Conservation (phyloP, 2,797 vertebrate genomes). For the Vireo griseus region DNA sequence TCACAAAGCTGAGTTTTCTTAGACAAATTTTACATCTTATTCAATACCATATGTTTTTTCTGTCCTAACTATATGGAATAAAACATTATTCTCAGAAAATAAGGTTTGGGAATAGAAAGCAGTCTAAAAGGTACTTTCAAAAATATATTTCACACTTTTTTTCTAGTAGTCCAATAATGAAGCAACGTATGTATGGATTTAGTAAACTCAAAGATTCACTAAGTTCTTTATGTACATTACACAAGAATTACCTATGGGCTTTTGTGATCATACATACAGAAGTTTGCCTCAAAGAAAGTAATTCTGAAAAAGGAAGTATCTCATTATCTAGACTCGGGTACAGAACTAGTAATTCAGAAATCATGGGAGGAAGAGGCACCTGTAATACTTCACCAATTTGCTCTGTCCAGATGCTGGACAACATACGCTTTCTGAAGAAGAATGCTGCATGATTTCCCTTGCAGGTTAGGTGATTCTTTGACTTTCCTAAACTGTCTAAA, state of each 20-base stretch:
- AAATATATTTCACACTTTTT: not conserved
- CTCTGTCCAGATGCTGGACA: not conserved
- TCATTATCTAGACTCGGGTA: not conserved
- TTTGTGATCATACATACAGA: not conserved
- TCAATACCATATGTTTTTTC: not conserved
- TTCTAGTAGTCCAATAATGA: not conserved
- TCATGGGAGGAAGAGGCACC: not conserved
- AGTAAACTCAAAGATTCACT: not conserved
- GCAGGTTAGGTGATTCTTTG: not conserved
- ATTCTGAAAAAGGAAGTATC: not conserved
- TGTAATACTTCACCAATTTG: not conserved
- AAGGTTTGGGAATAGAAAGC: not conserved
- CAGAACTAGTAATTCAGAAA: not conserved
- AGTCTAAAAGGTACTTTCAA: not conserved
- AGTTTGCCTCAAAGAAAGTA: not conserved
- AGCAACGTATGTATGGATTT: not conserved
- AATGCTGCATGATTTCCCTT: not conserved
- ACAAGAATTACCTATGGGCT: not conserved
- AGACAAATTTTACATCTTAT: not conserved
- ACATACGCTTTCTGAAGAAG: not conserved
- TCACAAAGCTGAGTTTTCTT: not conserved
- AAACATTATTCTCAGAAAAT: not conserved
- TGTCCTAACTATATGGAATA: not conserved
- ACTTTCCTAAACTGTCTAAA: not conserved
- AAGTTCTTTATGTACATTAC: not conserved